Evolutionary conservation across 2,888 invertebrate genomes (phyloP), one percentile per base, ranked within the genome.

Genomic region (Calephelis perditalis): DNA sequence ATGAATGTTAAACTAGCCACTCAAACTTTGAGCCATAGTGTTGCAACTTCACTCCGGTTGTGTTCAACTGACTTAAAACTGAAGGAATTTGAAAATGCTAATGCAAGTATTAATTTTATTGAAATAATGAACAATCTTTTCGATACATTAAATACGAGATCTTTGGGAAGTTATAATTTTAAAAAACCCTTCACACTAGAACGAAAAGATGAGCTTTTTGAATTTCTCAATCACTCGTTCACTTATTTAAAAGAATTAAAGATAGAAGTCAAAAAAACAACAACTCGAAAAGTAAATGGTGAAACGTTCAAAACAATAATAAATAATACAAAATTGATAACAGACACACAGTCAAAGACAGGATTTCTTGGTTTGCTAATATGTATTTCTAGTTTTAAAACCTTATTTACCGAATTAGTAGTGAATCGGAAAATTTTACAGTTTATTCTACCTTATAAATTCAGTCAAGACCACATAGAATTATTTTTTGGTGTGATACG

Each of bases 1-100:
- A 56, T 56, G 56, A 56, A 56, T 37, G 40, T 56, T n/a, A 56
- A 56, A 9, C 12, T 56, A 56, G 56, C 56, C 5, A 37, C 55
- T n/a, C 36, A 55, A 37, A 26, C 36, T n/a, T 55, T 55, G 8
- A 55, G 37, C 10, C 7, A 26, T 2, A 55, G 55, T 37, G 55
- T 55, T 37, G 55, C 55, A 2, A n/a, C 7, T 36, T 35, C 54
- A 26, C 35, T 54, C 36, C 36, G 7, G 4, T 26, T 26, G 26
- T 26, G 26, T 26, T 26, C 26, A 26, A 15, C 15, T 15, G 15
- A 15, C 15, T 15, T 15, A 15, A 15, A 15, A 15, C 15, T 15
- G 15, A 15, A 15, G 4, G 26, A 26, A 26, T 26, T 26, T 26
- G 26, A 26, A 26, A 35, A 36, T 9, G 35, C 26, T 12, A 35